Base-by-base conservation (phyloP, 2,888 invertebrate genomes). In the Alviniconcha strummeri region DNA sequence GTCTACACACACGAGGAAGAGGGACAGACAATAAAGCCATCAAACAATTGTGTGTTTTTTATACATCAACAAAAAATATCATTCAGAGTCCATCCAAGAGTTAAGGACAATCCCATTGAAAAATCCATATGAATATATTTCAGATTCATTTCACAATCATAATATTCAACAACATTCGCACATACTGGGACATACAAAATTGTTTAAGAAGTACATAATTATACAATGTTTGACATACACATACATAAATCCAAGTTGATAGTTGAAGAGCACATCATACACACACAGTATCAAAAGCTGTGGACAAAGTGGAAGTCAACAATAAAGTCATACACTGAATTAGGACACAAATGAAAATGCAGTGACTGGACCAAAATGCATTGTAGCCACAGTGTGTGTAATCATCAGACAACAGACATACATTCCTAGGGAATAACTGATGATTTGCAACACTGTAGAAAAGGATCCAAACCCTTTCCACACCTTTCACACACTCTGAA, bases 251-350 rank as follows among this genome's bases (percentile, higher is more conserved):
- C 57, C 64, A 81, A 75, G 74, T 81, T 81, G 74, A 81, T 81
- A 81, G 57, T 56, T 74, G 64, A 77, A 82, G 55, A 67, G 67
- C 82, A 82, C 75, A 77, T 56, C 57, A 69, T 77, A 77, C 77
- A 77, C 67, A 82, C 82, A 82, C 79, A 82, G 82, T 82, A 82
- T 82, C 82, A 82, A 82, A 82, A 82, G 82, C 82, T n/a, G 56
- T 64, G 77, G 71, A 80, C 80, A 80, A 71, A 81, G 15, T 74
- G 19, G 5, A 71, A 75, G 54, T 75, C 52, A 75, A 75, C 75
- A 75, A 71, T 7, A 71, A 15, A n/a, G 71, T n/a, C 19, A n/a
- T n/a, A 71, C 71, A 71, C 71, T 60, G 60, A 11, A 71, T n/a
- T 8, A 71, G 17, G 71, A 19, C 71, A 71, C 19, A 71, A 19